Evolutionary conservation across 2,797 vertebrate genomes (phyloP), one percentile per base, ranked within the genome.

Genomic region (Rhinichthys osculus): DNA sequence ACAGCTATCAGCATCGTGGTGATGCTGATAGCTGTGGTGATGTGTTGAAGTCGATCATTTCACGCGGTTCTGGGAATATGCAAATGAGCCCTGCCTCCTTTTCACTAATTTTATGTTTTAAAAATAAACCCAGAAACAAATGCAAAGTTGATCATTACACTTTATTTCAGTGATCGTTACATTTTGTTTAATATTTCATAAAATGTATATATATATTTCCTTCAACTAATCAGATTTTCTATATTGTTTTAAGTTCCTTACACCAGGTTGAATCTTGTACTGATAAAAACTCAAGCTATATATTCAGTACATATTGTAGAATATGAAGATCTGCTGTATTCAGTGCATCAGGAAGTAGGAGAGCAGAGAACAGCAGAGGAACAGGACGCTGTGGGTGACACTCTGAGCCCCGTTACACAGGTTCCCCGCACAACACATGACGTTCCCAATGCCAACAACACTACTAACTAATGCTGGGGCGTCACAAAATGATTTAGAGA

Each of bases 381-480:
- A 14, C 40, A 44, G 70, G 38, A 72, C 27, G 40, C 70, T 72
- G 23, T 72, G 40, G 13, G 2, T 16, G 70, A 72, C 23, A 11
- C 67, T 70, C 19, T 38, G 33, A 69, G 7, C 35, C 21, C 67
- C 9, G 6, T 47, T 74, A 47, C 72, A 74, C 47, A 76, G 73
- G 17, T 35, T 35, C 17, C 30, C 47, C 8, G 3, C 8, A 35
- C 73, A 76, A 6, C 73, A 76, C 8, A 42, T 2, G n/a, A 5
- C 0, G 14, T 11, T 27, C 19, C 1, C 3, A 71, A 27, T 0
- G 7, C 2, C n/a, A n/a, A n/a, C 5, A 52, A 11, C 4, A 54
- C 0, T 6, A 10, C 4, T 27, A 64, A 30, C 5, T 62, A 8
- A 1, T 50, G 19, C 1, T 67, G 3, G 0, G 17, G 1, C 33